These are phyloP conservation scores for Caenorhabditis panamensis DNA, from an alignment of 2,888 invertebrate genomes.

Conservation along the genomic window DNA sequence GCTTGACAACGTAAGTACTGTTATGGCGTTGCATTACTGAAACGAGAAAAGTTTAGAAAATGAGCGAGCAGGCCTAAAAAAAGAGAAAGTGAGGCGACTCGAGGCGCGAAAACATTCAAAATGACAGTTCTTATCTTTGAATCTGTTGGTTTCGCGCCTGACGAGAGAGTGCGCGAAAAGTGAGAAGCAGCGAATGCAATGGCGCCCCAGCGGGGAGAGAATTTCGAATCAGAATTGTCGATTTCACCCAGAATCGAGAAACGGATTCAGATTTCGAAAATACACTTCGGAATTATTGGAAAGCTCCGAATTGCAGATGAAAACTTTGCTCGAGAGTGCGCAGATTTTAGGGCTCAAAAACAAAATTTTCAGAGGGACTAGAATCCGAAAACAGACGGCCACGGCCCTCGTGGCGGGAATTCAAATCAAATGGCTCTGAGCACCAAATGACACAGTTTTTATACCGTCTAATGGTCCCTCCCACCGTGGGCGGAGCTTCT, in stretches of 20 bases:
- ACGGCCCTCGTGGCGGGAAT: slow-evolving; percentile 23
- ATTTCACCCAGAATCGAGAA: background rate
- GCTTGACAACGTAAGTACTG: slow-evolving; percentile 74
- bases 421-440: slow-evolving; percentile 7
- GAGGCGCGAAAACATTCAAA: background rate
- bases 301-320: background rate
- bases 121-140: slow-evolving; percentile 28
- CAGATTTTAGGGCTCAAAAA: background rate
- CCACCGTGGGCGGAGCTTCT: slow-evolving; percentile 33
- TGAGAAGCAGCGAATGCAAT: slow-evolving; percentile 23
- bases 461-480: background rate
- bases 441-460: no score
- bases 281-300: background rate
- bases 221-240: background rate
- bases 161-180: slow-evolving; percentile 16
- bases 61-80: background rate
- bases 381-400: slow-evolving; percentile 9
- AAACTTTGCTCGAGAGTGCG: background rate
- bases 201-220: slow-evolving; percentile 19
- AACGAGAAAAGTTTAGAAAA: slow-evolving; percentile 8
- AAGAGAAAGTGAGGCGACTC: background rate
- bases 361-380: slow-evolving; percentile 10
- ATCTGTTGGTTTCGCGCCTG: slow-evolving; percentile 41
- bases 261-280: background rate
- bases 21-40: slow-evolving; percentile 69